Base-by-base conservation (phyloP, 2,888 invertebrate genomes). In the Lycophotia porphyrea region DNA sequence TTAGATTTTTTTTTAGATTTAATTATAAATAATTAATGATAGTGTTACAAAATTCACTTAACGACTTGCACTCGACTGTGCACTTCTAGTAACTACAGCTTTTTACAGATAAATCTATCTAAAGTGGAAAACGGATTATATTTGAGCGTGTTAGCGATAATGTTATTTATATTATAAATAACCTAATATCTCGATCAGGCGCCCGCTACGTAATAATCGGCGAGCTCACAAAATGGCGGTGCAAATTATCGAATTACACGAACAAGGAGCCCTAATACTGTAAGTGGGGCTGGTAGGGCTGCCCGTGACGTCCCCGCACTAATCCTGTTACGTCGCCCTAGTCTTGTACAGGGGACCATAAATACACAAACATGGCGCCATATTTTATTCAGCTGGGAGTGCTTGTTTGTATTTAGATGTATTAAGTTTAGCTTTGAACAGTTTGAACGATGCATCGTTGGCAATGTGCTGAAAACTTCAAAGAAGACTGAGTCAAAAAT, bases 181-280 rank as follows among this genome's bases (percentile, higher is more conserved):
- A 67, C 47, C 52, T 63, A 67, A 78, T 83, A 47, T 15, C 15
- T 8, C 42, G 47, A 52, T 61, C 58, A 58, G 63, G 36, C 55
- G 24, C 47, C n/a, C 36, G 60, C 39, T 65, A 60, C 76, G 60
- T 74, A 69, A 86, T 85, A 85, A 82, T 81, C 73, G 65, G 80
- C 39, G 73, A 27, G 65, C 67, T 66, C 75, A 70, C 92, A 92
- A 91, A 84, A 92, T 91, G 94, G 93, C 93, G 92, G 91, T 91
- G 85, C 88, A 82, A 90, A 92, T 93, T 92, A 93, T 92, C 91
- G 86, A 89, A 92, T 94, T 93, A 94, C 84, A 74, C 68, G 92
- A 91, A 93, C 94, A 94, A 93, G 93, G 92, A 89, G 88, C 91
- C 91, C 93, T 93, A 94, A 94, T 93, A 90, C 89, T 85, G 89